phyloP scores from a whole-genome alignment of 2,113 vertebrate genomes.

The Cygnus buccinator region DNA sequence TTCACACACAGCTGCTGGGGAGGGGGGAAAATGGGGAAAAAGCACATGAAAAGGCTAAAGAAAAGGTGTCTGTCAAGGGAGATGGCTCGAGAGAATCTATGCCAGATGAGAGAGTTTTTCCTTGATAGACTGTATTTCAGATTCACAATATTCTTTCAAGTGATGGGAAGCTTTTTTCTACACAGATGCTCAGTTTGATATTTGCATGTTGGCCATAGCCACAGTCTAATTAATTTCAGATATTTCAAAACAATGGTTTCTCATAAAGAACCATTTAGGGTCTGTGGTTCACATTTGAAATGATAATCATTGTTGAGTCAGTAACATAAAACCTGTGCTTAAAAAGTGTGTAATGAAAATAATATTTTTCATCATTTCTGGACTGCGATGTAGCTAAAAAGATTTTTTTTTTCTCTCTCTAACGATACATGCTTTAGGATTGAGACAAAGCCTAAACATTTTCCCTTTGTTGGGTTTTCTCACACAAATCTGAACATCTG shows the following conservation, averaged over 20 bases:
- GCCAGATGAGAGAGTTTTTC: background rate
- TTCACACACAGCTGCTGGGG: background rate
- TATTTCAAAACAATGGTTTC: conserved; percentile 62
- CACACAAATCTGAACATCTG: conserved; percentile 62
- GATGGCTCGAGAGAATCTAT: background rate
- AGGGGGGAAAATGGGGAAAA: background rate
- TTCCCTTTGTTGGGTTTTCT: conserved; percentile 47
- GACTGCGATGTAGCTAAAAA: background rate
- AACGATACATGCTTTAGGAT: background rate
- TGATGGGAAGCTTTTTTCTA: background rate
- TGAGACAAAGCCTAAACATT: conserved; percentile 55
- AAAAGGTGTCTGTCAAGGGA: background rate
- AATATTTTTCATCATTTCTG: conserved; percentile 27
- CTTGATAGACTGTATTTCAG: conserved; percentile 29
- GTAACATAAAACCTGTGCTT: conserved; percentile 62
- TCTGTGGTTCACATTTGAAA: conserved; percentile 52
- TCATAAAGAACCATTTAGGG: conserved; percentile 42
- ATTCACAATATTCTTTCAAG: conserved; percentile 19
- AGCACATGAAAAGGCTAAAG: background rate
- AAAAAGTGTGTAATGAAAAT: conserved; percentile 32
- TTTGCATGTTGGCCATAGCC: conserved; percentile 36
- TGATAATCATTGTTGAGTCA: conserved; percentile 39
- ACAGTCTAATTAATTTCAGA: conserved; percentile 60
- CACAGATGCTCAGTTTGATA: conserved; percentile 59
- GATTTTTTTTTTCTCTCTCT: background rate